A percentile compares a stretch with the other conserved stretches of the same genome.
Evolutionary conservation across 2,113 vertebrate genomes (phyloP).

Genomic region (Podarcis raffonei): DNA sequence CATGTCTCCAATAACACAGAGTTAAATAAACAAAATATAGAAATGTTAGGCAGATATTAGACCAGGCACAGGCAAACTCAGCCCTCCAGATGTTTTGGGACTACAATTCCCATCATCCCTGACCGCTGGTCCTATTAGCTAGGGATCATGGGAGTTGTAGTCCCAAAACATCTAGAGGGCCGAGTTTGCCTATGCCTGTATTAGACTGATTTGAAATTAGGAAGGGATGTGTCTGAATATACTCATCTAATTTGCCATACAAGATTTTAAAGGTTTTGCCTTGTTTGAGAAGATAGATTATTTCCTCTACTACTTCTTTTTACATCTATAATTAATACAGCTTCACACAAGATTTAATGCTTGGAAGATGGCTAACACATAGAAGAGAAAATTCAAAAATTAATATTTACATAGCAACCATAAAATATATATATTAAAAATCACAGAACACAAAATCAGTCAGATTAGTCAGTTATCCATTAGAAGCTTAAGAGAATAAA

Average conservation of each 20-base stretch:
- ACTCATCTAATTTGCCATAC: background rate
- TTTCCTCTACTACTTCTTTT: background rate
- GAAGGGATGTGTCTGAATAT: background rate
- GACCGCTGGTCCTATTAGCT: too few relatives aligned
- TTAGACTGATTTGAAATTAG: background rate
- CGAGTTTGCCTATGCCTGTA: too few relatives aligned
- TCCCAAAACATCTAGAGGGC: too few relatives aligned
- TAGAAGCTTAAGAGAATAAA: background rate
- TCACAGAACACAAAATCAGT: too few relatives aligned
- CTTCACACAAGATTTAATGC: background rate
- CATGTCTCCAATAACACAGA: background rate
- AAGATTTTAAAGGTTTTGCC: background rate
- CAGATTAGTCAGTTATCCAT: background rate
- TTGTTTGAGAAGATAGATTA: background rate
- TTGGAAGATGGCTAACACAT: too few relatives aligned
- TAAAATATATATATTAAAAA: too few relatives aligned
- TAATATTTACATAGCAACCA: too few relatives aligned
- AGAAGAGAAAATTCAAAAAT: too few relatives aligned
- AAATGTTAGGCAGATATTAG: background rate
- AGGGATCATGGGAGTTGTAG: too few relatives aligned
- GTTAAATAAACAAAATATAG: background rate
- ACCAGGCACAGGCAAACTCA: too few relatives aligned
- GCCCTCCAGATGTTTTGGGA: too few relatives aligned
- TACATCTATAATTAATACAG: background rate
- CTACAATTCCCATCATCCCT: too few relatives aligned